Evolutionary conservation across 2,113 vertebrate species (phyloP).

Genomic region (Trogon melanurus): DNA sequence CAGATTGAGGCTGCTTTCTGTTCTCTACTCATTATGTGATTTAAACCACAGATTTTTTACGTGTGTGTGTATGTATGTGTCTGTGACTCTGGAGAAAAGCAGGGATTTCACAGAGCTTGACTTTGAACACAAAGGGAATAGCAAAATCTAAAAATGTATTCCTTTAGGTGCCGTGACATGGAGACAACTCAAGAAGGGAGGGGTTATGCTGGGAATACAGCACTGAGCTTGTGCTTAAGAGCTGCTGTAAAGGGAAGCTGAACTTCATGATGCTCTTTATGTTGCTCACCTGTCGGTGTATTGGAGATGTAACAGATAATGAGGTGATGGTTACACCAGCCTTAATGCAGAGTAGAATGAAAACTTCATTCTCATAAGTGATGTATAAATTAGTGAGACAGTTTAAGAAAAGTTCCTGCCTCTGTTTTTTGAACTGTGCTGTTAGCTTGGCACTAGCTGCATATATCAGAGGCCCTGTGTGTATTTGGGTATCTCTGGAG

Average conservation of each 20-base stretch:
- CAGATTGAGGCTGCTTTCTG: background rate
- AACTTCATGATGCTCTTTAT: background rate
- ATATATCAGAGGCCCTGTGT: fast-evolving
- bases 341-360: background rate
- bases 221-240: background rate
- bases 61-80: background rate
- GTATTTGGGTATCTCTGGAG: background rate
- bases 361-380: background rate
- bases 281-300: background rate
- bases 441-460: background rate
- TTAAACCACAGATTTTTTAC: background rate
- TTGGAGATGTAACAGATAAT: background rate
- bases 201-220: background rate
- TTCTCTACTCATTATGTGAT: background rate
- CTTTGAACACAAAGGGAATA: background rate
- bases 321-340: background rate
- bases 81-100: background rate
- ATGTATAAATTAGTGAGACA: background rate
- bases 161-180: background rate
- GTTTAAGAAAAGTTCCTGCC: background rate
- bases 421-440: background rate
- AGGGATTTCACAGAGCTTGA: background rate
- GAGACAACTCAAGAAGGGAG: background rate
- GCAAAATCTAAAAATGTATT: background rate
- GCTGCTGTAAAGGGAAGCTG: background rate